Evolutionary conservation across 2,888 invertebrate genomes (phyloP).

Genomic region (Salticus scenicus): DNA sequence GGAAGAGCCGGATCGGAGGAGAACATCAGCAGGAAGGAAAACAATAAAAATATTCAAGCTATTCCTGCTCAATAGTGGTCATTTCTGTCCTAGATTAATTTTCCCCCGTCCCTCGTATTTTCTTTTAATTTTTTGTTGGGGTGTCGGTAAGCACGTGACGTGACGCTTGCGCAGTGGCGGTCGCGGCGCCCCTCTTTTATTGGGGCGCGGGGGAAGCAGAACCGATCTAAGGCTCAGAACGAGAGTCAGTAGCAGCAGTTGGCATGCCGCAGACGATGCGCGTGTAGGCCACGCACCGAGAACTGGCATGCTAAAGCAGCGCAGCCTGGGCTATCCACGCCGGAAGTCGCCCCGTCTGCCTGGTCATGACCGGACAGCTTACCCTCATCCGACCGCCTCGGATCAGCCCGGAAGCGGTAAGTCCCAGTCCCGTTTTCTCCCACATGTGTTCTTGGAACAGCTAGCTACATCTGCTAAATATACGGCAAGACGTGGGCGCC

Average conservation of each 20-base stretch:
- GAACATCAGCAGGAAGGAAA: no score
- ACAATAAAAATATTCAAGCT: no score
- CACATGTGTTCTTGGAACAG: background rate
- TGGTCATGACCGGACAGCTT: constrained; percentile 2
- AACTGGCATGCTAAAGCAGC: constrained; percentile 7
- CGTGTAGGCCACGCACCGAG: background rate
- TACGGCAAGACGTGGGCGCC: no score
- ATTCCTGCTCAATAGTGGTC: no score
- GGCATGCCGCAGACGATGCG: background rate
- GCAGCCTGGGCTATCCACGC: background rate
- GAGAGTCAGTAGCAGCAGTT: background rate
- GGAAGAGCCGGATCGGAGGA: no score
- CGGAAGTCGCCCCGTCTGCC: background rate
- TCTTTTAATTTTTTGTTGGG: constrained; percentile 1
- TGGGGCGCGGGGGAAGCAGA: constrained; percentile 1
- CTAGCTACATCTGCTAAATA: no score
- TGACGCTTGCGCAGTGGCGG: background rate
- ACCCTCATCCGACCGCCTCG: constrained; percentile 1
- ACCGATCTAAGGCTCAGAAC: background rate
- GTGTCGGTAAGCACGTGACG: background rate
- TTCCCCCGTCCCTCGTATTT: background rate
- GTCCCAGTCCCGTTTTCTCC: background rate
- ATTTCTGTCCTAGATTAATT: no score
- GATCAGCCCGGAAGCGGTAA: constrained; percentile 3
- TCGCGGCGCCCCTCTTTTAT: constrained; percentile 6